These are phyloP conservation scores for Neopelma chrysocephalum DNA, from an alignment of 2,797 vertebrate species.

Conservation along the genomic window DNA sequence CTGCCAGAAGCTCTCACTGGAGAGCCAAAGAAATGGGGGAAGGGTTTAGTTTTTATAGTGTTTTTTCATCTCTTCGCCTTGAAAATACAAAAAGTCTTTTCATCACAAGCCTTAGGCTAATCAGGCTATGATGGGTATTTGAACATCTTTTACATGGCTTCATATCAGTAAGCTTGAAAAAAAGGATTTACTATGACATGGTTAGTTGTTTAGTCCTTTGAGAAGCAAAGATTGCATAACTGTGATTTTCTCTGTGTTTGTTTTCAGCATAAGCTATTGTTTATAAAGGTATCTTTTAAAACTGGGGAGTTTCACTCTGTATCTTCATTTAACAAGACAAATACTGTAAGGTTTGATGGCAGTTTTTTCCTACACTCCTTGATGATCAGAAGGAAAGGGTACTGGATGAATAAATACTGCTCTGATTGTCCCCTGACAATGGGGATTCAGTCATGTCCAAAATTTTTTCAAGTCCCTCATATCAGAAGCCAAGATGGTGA, in stretches of 20 bases:
- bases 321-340: slow-evolving; percentile 23
- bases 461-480: background rate
- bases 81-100: slow-evolving; percentile 16
- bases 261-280: background rate
- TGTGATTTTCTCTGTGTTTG: slow-evolving; percentile 11
- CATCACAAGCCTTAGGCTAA: slow-evolving; percentile 8
- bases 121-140: background rate
- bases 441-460: background rate
- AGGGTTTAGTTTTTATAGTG: slow-evolving; percentile 1
- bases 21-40: slow-evolving; percentile 17
- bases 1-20: slow-evolving; percentile 7
- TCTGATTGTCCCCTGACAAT: background rate
- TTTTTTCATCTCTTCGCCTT: slow-evolving; percentile 51
- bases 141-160: background rate
- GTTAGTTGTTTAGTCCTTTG: background rate
- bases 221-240: background rate
- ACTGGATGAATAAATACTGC: background rate
- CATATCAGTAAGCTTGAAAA: background rate
- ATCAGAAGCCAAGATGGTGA: background rate
- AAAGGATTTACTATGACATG: background rate
- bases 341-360: slow-evolving; percentile 12
- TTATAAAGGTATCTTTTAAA: slow-evolving; percentile 5
- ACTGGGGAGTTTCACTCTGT: background rate
- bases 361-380: slow-evolving; percentile 25
- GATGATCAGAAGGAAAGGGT: slow-evolving; percentile 1